A percentile compares a stretch with the other conserved stretches of the same genome.
Conservation (phyloP, 2,797 vertebrate genomes). For the Xyrichtys novacula region DNA sequence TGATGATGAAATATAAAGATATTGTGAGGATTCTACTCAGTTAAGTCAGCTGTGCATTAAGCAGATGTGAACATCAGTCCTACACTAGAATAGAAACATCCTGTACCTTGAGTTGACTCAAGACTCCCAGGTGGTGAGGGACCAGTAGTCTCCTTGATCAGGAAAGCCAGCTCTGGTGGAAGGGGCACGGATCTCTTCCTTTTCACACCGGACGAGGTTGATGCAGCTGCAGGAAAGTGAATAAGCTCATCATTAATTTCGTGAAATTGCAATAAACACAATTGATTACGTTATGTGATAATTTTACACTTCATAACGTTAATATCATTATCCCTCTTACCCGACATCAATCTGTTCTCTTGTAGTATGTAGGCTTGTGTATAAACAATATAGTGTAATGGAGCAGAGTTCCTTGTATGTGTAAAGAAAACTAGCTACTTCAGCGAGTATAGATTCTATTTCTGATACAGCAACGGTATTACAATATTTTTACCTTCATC, state of each 20-base stretch:
- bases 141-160: background rate
- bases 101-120: background rate
- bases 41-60: background rate
- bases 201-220: background rate
- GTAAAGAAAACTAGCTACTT: background rate
- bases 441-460: background rate
- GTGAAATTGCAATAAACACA: too few relatives aligned
- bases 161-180: constrained; percentile 1
- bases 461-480: background rate
- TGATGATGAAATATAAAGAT: background rate
- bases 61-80: background rate
- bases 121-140: background rate
- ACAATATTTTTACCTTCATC: background rate
- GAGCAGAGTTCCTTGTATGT: background rate
- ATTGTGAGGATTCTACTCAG: background rate
- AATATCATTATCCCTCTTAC: too few relatives aligned
- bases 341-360: too few relatives aligned
- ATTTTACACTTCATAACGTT: too few relatives aligned
- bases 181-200: background rate
- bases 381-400: too few relatives aligned
- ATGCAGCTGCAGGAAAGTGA: background rate
- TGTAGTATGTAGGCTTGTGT: too few relatives aligned
- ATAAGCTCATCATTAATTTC: background rate
- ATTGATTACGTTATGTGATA: background rate
- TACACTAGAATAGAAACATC: background rate